Conservation (phyloP, 2,113 vertebrate species). For the Phocoena phocoena region DNA sequence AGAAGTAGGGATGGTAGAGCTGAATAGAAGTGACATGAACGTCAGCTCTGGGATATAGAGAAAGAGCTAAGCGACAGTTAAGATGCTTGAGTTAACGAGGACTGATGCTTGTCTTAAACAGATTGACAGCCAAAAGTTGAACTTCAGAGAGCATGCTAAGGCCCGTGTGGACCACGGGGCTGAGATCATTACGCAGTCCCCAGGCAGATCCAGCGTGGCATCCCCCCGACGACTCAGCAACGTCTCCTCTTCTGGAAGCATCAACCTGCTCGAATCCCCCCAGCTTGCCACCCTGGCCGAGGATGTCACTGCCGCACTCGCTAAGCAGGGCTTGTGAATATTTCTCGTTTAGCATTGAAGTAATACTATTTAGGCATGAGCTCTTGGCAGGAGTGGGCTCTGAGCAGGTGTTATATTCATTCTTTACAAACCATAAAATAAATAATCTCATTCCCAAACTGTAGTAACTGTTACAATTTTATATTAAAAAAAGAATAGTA, state of each 20-base stretch:
- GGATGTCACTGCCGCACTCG: slow-evolving; percentile 97
- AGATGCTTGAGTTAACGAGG: neutral
- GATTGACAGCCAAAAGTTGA: slow-evolving; percentile 97
- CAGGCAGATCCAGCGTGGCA: slow-evolving; percentile 89
- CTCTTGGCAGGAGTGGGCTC: slow-evolving; percentile 88
- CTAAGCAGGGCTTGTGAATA: slow-evolving; percentile 99
- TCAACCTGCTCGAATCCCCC: slow-evolving; percentile 96
- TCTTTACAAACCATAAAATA: slow-evolving; percentile 85
- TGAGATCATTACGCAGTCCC: slow-evolving; percentile 93
- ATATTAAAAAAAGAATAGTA: slow-evolving; percentile 79
- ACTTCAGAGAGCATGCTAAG: slow-evolving; percentile 93
- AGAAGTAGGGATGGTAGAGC: neutral
- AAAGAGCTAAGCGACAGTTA: neutral
- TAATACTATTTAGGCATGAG: slow-evolving; percentile 88
- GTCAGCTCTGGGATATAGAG: neutral
- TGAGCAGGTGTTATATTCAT: slow-evolving; percentile 86
- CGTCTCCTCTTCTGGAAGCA: slow-evolving; percentile 96
- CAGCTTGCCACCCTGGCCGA: slow-evolving; percentile 97
- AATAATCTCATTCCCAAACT: slow-evolving; percentile 84
- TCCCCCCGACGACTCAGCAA: slow-evolving; percentile 95
- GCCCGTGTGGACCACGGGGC: slow-evolving; percentile 96
- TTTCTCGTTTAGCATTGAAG: slow-evolving; percentile 76
- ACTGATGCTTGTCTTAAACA: slow-evolving; percentile 78
- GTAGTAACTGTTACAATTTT: slow-evolving; percentile 85
- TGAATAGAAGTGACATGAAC: neutral